Percentiles rank a stretch among this genome's conserved stretches.
phyloP scores from a whole-genome alignment of 2,113 vertebrate species.

The Boulengerochromis microlepis region DNA sequence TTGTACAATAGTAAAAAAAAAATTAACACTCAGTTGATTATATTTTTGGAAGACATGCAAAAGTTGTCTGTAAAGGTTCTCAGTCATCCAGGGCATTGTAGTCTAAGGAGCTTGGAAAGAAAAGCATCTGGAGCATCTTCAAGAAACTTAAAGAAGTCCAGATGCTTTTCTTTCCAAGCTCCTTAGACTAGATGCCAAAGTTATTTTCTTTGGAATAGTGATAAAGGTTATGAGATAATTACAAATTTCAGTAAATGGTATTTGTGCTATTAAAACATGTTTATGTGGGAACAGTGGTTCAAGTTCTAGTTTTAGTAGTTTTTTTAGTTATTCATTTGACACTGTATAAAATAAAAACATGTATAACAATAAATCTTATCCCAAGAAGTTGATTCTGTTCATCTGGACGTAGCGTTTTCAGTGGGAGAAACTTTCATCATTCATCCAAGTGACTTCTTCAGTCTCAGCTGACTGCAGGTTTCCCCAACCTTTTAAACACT shows the following conservation, averaged over 20 bases:
- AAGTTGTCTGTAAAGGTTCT: background rate
- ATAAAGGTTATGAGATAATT: background rate
- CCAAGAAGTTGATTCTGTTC: background rate
- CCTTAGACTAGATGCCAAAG: background rate
- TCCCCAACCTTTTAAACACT: background rate
- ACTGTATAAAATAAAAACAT: background rate
- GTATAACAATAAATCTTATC: background rate
- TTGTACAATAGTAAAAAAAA: background rate
- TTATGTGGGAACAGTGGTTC: background rate
- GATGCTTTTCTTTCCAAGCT: background rate
- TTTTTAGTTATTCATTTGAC: background rate
- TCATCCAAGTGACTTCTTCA: background rate
- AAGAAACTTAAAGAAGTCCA: background rate
- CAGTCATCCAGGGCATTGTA: background rate
- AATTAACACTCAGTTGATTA: background rate
- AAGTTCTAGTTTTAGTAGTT: background rate
- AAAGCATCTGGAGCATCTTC: background rate
- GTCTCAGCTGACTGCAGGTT: background rate
- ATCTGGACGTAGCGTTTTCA: background rate
- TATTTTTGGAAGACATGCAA: background rate
- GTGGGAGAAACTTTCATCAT: background rate
- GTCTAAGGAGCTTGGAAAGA: background rate
- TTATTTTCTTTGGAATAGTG: background rate
- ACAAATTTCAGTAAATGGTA: background rate
- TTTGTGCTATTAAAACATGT: background rate